Evolutionary conservation across 2,113 vertebrate species (phyloP).

Genomic region (Notiomystis cincta): DNA sequence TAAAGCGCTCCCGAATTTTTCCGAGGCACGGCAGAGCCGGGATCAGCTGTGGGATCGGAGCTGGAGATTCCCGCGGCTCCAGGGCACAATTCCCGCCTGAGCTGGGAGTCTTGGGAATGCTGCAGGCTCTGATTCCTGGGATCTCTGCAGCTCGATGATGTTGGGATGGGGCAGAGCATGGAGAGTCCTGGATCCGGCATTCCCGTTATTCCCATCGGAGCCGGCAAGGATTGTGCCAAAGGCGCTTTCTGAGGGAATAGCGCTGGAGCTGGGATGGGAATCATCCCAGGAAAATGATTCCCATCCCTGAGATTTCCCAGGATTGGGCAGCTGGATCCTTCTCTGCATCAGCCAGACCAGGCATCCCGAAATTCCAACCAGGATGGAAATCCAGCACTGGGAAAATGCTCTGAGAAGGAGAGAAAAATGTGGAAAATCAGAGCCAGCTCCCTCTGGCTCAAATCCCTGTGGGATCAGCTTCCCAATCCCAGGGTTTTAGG

Average conservation of each 20-base stretch:
- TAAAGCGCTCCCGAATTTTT: neutral
- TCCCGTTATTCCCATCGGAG: fast-evolving
- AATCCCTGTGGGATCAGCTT: fast-evolving
- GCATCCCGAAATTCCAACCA: fast-evolving
- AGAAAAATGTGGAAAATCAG: neutral
- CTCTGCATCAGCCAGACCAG: fast-evolving
- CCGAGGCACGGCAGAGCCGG: neutral
- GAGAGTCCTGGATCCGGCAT: fast-evolving
- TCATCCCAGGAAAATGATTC: too few relatives aligned
- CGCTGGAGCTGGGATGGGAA: neutral
- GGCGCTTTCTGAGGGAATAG: neutral
- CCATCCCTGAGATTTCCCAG: neutral
- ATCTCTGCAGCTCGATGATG: neutral
- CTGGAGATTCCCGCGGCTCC: neutral
- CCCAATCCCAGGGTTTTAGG: neutral
- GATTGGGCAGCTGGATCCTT: neutral
- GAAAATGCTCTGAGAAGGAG: neutral
- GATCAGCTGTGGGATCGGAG: neutral
- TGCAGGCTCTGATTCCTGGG: fast-evolving
- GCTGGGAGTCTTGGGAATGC: fast-evolving
- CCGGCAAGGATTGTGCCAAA: fast-evolving
- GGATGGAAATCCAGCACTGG: fast-evolving
- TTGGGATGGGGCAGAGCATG: fast-evolving
- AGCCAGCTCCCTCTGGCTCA: fast-evolving
- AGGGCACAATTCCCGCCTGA: neutral